Base-by-base conservation (phyloP, 2,113 vertebrate genomes). In the Geococcyx californianus region DNA sequence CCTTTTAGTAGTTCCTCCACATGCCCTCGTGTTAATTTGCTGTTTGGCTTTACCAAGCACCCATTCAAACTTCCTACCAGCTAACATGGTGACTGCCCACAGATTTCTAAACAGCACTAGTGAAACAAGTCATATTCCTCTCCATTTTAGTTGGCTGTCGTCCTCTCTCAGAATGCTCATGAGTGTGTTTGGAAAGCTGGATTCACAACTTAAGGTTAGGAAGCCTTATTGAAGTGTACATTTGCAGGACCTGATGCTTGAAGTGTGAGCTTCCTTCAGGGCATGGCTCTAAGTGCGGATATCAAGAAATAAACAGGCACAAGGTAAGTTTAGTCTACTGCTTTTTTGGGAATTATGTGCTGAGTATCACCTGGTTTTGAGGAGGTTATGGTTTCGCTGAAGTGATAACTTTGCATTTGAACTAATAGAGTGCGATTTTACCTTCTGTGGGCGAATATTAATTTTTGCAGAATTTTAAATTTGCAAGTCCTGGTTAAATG, bases 41-140 rank as follows among this genome's bases (percentile, higher is more conserved):
- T 87, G 31, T 55, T 86, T 84, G 60, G 47, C 59, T 94, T 95
- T 92, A 83, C 62, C 40, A 64, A 68, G 44, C 73, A 95, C 79
- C 90, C 80, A 59, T 76, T 94, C 34, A 18, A 64, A 10, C 38
- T 83, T 80, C 34, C 49, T 77, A 26, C 19, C 64, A 79, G 59
- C 17, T 92, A 13, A 77, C 44, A 63, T 62, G 45, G 31, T 3
- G 16, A 33, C 55, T 88, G 64, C 63, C 68, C 2, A 1, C 67
- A 38, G 60, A 34, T 86, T 85, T 62, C 68, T 75, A 51, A 90
- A 60, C 54, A 64, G 28, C 62, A 77, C n/a, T 36, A 45, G 47
- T 52, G 49, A 81, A 86, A 59, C 6, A 36, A 47, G 29, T 80
- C 28, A 24, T 16, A 23, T 59, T 78, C 62, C 20, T 77, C 33